A percentile compares a stretch with the other conserved stretches of the same genome.
Conservation (phyloP, 2,797 vertebrate species). For the Onychomys torridus region DNA sequence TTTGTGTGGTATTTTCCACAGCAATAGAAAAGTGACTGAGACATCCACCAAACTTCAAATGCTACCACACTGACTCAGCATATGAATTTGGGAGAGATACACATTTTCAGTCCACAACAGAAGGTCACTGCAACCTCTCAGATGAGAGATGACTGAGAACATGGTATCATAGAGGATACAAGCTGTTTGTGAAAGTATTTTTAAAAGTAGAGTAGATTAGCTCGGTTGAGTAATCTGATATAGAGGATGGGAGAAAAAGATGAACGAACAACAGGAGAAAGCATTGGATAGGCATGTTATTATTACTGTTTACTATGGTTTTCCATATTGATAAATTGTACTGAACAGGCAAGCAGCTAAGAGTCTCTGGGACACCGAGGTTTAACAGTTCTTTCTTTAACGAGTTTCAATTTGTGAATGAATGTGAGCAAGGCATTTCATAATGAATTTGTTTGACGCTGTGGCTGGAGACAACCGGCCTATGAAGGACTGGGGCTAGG, state of each 20-base stretch:
- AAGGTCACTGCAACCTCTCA: not conserved
- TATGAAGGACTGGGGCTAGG: not conserved
- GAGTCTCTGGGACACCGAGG: not conserved
- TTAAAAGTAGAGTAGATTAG: not conserved
- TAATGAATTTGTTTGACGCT: not conserved
- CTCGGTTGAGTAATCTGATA: not conserved
- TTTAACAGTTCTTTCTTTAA: not conserved
- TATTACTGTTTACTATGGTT: not conserved
- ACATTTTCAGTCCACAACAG: not conserved
- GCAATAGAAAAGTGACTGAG: not conserved
- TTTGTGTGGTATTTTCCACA: not conserved
- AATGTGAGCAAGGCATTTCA: not conserved
- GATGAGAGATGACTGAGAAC: not conserved
- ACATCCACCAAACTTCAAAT: not conserved
- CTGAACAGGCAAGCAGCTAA: not conserved
- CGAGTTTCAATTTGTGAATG: constrained; percentile 7
- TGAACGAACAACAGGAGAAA: not conserved
- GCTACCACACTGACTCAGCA: not conserved
- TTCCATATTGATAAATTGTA: not conserved
- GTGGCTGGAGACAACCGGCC: not conserved
- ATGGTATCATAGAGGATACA: not conserved
- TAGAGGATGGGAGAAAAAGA: not conserved
- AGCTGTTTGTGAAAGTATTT: not conserved
- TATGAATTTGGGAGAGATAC: not conserved
- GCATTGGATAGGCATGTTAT: not conserved